Evolutionary conservation across 2,797 vertebrate genomes (phyloP).

Genomic region (Lycodopsis pacificus): DNA sequence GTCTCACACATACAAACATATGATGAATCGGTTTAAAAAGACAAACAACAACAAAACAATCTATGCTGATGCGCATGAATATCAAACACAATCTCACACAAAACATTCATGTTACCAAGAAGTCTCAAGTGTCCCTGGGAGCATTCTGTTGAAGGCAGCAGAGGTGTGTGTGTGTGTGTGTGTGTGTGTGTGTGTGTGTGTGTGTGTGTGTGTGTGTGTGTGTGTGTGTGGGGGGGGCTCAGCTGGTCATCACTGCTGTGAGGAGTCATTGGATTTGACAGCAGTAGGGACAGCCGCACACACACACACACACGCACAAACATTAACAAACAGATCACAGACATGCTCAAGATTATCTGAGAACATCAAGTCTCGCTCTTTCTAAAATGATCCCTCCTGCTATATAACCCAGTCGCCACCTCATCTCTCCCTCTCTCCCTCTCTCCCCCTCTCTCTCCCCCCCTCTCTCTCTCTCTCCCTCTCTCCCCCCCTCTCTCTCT

Average conservation of each 20-base stretch:
- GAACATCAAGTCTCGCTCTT: slow-evolving; percentile 56
- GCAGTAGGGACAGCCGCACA: slow-evolving; percentile 6
- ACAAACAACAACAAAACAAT: slow-evolving; percentile 14
- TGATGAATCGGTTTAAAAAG: slow-evolving; percentile 18
- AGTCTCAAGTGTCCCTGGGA: not conserved
- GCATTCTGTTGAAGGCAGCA: not conserved
- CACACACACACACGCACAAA: slow-evolving; percentile 14
- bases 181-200: not conserved
- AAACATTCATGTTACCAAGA: slow-evolving; percentile 24
- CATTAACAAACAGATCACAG: slow-evolving; percentile 39
- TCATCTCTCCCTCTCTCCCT: slow-evolving; percentile 10
- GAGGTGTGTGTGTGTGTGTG: slow-evolving; percentile 13
- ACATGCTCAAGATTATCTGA: slow-evolving; percentile 55
- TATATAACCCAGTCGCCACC: slow-evolving; percentile 35
- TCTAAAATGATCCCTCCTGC: slow-evolving; percentile 52
- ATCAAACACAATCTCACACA: not conserved
- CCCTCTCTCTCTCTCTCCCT: slow-evolving; percentile 8
- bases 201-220: slow-evolving; percentile 2
- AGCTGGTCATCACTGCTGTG: slow-evolving; percentile 43
- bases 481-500: slow-evolving; percentile 21
- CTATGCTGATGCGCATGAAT: slow-evolving; percentile 6
- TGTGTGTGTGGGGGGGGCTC: slow-evolving; percentile 28
- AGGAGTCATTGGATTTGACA: slow-evolving; percentile 31
- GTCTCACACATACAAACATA: slow-evolving; percentile 22
- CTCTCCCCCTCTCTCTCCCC: slow-evolving; percentile 7